Evolutionary conservation across 1,140 invertebrate species (phyloP), one percentile per base, ranked within the genome.

Genomic region (Drepana arcuata): DNA sequence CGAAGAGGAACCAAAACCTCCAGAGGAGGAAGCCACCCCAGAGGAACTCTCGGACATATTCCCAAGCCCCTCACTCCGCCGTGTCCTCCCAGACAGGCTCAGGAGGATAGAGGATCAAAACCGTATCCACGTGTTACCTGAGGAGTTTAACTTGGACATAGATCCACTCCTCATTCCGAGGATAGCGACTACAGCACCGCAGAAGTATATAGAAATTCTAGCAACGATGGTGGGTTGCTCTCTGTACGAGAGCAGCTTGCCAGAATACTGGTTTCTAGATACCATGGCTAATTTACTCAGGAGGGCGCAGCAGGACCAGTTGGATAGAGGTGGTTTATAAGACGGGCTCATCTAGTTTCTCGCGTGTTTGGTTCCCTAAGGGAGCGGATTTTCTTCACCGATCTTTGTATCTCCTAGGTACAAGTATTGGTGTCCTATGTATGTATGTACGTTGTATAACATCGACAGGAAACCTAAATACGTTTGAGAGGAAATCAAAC

Each of bases 181-280:
- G 16, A 72, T 82, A 42, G 34, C 34, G 0, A 9, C 13, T 0
- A 78, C 77, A 1, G 40, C 69, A 1, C 61, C 48, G 0, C 60
- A 73, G 47, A 67, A 53, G 23, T 75, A 65, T 35, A 78, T 82
- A 4, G 71, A 75, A 14, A 47, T 61, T 5, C 34, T 82, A 27
- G 78, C 45, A 2, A 52, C 60, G 0, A 16, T 80, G 2, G 60
- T 65, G 0, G 78, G 75, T 0, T 82, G 78, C 33, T 60, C 18
- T 1, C 38, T 41, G 16, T 80, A 78, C 33, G 77, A 51, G 29
- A 63, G 42, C 7, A 77, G 66, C 34, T 35, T 77, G 31, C 71
- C 75, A 0, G 78, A 82, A 23, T 80, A 38, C 33, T 82, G 78
- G 78, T 74, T 82, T 28, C 25, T 82, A 48, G 78, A 82, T 23